Conservation (phyloP, 1,140 invertebrate genomes). For the Odontomachus brunneus region DNA sequence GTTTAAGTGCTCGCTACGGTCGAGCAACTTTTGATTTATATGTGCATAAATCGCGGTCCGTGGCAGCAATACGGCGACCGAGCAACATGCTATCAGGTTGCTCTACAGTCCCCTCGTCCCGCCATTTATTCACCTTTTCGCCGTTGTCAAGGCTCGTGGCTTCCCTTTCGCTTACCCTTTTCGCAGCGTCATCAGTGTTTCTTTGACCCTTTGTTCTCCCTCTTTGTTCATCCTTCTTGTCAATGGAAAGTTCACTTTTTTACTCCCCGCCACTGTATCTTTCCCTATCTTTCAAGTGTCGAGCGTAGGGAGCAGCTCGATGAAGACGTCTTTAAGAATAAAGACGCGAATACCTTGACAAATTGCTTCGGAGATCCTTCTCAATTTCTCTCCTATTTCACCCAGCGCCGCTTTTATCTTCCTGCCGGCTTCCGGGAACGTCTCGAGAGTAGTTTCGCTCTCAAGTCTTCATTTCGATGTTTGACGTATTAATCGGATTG, state of each 20-base stretch:
- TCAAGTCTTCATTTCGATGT: not conserved
- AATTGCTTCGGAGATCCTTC: slow-evolving; percentile 22
- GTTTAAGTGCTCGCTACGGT: slow-evolving; percentile 37
- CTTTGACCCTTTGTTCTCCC: slow-evolving; percentile 16
- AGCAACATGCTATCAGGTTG: slow-evolving; percentile 23
- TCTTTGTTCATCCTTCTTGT: not conserved
- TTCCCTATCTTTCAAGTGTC: slow-evolving; percentile 24
- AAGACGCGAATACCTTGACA: slow-evolving; percentile 27
- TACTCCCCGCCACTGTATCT: not conserved
- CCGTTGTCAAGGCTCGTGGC: not conserved
- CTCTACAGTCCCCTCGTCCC: slow-evolving; percentile 46
- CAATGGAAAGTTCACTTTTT: not conserved
- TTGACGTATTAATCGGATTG: no score
- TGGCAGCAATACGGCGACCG: slow-evolving; percentile 22
- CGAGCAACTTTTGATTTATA: slow-evolving; percentile 69
- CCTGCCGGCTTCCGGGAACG: not conserved
- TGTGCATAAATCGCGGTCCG: slow-evolving; percentile 45
- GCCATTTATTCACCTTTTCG: slow-evolving; percentile 29
- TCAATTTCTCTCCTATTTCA: not conserved
- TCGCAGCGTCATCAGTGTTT: slow-evolving; percentile 4
- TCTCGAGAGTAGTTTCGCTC: not conserved
- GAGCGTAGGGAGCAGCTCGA: not conserved
- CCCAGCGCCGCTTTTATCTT: not conserved
- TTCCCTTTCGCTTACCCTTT: not conserved
- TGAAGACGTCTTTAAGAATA: slow-evolving; percentile 25